These are phyloP conservation scores for Apodemia zela DNA, from an alignment of 2,888 invertebrate species.

Conservation along the genomic window DNA sequence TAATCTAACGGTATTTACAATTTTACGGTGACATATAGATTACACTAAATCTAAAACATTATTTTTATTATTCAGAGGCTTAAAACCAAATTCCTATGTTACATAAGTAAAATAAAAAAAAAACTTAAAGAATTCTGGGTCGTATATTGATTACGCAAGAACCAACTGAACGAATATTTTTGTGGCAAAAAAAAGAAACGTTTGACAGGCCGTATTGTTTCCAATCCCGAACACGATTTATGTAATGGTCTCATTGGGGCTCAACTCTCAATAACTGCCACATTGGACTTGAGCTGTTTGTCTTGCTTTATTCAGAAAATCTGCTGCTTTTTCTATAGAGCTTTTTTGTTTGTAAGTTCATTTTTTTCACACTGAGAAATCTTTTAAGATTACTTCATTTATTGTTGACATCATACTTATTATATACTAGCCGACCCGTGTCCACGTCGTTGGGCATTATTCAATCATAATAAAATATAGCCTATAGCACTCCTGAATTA, in stretches of 20 bases:
- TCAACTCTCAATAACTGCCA: constrained; percentile 6
- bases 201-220: constrained; percentile 13
- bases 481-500: no score
- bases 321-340: background rate
- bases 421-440: no score
- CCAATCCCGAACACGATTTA: constrained; percentile 13
- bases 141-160: constrained; percentile 12
- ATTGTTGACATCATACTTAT: background rate
- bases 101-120: background rate
- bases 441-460: no score
- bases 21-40: no score
- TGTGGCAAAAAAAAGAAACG: constrained; percentile 12
- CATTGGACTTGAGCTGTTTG: constrained; percentile 1
- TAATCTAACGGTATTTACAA: no score
- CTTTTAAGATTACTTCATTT: background rate
- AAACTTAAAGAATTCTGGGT: background rate
- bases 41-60: no score
- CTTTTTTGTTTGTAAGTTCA: background rate
- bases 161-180: constrained; percentile 2
- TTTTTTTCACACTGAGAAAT: background rate
- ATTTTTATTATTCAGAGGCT: background rate
- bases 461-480: no score
- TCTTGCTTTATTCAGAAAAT: constrained; percentile 4
- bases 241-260: constrained; percentile 9
- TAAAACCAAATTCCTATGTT: background rate